A percentile compares a stretch with the other conserved stretches of the same genome.
phyloP scores from a whole-genome alignment of 1,140 invertebrate genomes.

The Platyscapa corneri region DNA sequence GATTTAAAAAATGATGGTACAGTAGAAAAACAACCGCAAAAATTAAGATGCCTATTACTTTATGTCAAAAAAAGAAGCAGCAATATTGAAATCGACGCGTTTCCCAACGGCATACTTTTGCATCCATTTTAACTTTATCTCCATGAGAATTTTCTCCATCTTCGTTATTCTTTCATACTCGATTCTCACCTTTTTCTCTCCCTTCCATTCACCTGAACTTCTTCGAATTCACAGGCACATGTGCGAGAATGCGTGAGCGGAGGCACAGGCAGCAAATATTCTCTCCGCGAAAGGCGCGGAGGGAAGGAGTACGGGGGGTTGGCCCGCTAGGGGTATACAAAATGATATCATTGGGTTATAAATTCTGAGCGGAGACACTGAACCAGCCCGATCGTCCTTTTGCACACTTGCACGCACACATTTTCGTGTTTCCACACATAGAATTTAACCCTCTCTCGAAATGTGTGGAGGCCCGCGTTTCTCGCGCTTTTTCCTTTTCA shows the following conservation, averaged over 20 bases:
- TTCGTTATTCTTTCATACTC: conserved; percentile 48
- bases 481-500: not conserved
- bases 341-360: conserved; percentile 74
- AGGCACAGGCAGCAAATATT: not conserved
- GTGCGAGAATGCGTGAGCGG: too few relatives aligned
- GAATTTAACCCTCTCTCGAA: not conserved
- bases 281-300: conserved; percentile 47
- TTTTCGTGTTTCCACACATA: not conserved
- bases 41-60: not conserved
- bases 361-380: conserved; percentile 72
- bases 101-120: not conserved
- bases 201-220: conserved; percentile 40
- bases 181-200: conserved; percentile 30
- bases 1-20: not conserved
- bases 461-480: not conserved
- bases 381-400: conserved; percentile 63
- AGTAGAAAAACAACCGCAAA: not conserved
- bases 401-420: not conserved
- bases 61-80: not conserved
- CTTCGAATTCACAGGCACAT: not conserved
- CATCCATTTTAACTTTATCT: conserved; percentile 27
- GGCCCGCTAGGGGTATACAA: conserved; percentile 59
- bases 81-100: conserved; percentile 11
- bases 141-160: conserved; percentile 8
- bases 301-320: not conserved